These are phyloP conservation scores for Maconellicoccus hirsutus DNA, from an alignment of 1,140 invertebrate species.

Conservation along the genomic window DNA sequence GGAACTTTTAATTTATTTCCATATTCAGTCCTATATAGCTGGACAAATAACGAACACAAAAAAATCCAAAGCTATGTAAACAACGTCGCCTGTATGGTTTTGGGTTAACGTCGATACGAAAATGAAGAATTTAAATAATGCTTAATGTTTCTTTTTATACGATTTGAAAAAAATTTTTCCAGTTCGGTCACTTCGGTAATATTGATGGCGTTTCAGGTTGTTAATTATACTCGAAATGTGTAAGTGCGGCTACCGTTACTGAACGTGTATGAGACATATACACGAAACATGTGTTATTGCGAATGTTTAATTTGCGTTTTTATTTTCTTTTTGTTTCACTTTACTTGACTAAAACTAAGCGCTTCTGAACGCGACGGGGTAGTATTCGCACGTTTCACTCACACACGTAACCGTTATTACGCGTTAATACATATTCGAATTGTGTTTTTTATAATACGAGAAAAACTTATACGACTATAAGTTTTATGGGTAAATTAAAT, in stretches of 20 bases:
- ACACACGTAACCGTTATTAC: not conserved
- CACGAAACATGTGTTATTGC: not conserved
- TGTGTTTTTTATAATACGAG: not conserved
- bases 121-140: no score
- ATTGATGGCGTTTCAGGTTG: no score
- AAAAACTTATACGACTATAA: not conserved
- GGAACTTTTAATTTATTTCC: not conserved
- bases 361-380: not conserved
- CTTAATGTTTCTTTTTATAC: no score
- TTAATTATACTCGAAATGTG: no score
- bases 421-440: not conserved
- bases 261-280: not conserved
- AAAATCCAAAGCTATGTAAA: no score
- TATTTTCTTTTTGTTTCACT: not conserved
- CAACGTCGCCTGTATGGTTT: no score
- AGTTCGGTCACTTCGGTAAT: no score
- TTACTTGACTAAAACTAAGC: not conserved
- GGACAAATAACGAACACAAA: no score
- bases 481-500: constrained; percentile 18
- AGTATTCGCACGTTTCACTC: not conserved
- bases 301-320: constrained; percentile 4
- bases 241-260: no score
- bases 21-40: not conserved
- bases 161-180: no score
- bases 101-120: no score